These are phyloP conservation scores for Macropus fuliginosus DNA, from an alignment of 2,797 vertebrate genomes.

Conservation along the genomic window DNA sequence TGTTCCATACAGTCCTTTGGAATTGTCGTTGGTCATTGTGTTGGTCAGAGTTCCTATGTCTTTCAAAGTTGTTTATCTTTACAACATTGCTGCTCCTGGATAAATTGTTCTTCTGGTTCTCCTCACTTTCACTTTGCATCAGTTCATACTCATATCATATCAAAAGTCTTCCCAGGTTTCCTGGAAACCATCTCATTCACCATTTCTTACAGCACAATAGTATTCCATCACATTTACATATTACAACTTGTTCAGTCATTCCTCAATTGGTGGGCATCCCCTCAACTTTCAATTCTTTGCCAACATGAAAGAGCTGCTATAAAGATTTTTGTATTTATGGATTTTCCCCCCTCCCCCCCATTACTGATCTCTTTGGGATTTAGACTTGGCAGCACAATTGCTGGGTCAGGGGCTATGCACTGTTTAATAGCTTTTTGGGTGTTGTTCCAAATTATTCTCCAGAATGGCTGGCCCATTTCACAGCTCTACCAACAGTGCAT, in stretches of 20 bases:
- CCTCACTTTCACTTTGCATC: background rate
- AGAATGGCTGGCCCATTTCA: background rate
- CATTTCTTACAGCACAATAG: background rate
- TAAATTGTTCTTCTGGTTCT: background rate
- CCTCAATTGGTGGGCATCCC: background rate
- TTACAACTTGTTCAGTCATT: background rate
- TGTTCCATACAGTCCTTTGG: background rate
- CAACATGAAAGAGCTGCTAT: background rate
- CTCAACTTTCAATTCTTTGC: background rate
- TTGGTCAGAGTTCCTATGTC: background rate
- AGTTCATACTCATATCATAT: background rate
- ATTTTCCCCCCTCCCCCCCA: too few relatives aligned
- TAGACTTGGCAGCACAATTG: background rate
- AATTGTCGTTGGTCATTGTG: accelerated
- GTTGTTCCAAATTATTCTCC: background rate
- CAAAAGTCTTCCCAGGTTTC: background rate
- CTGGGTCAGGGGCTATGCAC: background rate
- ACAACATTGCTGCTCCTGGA: background rate
- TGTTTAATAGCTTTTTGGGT: background rate
- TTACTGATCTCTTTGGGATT: background rate
- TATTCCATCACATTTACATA: background rate
- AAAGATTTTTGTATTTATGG: background rate
- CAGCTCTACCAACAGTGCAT: background rate
- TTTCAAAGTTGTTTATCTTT: background rate
- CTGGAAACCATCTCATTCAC: background rate